Percentiles rank a stretch among this genome's conserved stretches.
phyloP scores from a whole-genome alignment of 2,888 invertebrate genomes.

The Pardosa pseudoannulata region DNA sequence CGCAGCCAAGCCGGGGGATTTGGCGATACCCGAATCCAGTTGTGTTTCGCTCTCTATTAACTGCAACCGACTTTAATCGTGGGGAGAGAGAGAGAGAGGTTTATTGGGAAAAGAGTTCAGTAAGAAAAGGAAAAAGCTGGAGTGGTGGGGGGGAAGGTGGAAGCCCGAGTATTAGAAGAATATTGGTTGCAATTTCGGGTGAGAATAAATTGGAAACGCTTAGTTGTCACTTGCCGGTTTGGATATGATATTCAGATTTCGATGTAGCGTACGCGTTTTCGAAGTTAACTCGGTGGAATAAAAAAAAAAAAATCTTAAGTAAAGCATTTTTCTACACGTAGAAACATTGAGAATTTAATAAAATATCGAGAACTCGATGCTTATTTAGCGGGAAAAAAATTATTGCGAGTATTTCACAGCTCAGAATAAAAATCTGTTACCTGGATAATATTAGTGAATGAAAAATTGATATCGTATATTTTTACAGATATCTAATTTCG shows the following conservation, averaged over 20 bases:
- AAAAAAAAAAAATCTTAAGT: background rate
- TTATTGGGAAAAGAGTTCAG: conserved; percentile 16
- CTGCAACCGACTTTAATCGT: conserved; percentile 35
- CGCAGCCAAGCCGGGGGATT: conserved; percentile 50
- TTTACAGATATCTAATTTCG: too few relatives aligned
- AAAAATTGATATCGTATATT: too few relatives aligned
- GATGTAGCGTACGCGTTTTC: background rate
- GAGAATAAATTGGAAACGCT: conserved; percentile 16
- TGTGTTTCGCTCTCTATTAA: conserved; percentile 57
- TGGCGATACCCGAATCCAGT: conserved; percentile 37
- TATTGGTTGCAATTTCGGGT: conserved; percentile 24
- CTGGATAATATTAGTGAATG: too few relatives aligned
- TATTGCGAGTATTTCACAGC: too few relatives aligned
- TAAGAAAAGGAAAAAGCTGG: too few relatives aligned
- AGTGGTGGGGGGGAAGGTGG: background rate
- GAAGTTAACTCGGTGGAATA: background rate
- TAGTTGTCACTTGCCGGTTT: conserved; percentile 11
- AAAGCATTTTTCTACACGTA: background rate
- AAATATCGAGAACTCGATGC: background rate
- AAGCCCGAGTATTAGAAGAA: conserved; percentile 7
- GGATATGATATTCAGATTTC: background rate
- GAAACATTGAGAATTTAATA: background rate
- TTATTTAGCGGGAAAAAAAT: too few relatives aligned
- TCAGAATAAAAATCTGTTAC: too few relatives aligned
- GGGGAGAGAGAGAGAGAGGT: conserved; percentile 19